A percentile compares a stretch with the other conserved stretches of the same genome.
These are phyloP conservation scores for Heliconius nattereri DNA, from an alignment of 1,140 invertebrate genomes.

Conservation along the genomic window DNA sequence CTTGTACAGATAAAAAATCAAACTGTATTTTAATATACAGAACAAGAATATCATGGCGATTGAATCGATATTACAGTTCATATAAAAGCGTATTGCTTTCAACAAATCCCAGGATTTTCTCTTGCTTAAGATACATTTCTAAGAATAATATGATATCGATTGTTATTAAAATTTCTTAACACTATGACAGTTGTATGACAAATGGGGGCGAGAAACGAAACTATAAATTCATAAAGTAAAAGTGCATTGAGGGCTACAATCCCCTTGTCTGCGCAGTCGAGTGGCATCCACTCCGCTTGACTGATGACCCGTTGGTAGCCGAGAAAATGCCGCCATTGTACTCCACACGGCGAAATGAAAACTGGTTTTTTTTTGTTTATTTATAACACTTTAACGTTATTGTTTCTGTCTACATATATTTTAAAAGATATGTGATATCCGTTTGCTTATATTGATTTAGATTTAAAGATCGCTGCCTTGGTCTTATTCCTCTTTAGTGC, in stretches of 20 bases:
- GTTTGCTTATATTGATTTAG: background rate
- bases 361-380: conserved; percentile 33
- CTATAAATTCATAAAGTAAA: conserved; percentile 74
- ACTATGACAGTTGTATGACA: conserved; percentile 58
- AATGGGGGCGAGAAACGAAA: conserved; percentile 60
- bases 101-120: background rate
- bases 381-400: conserved; percentile 33
- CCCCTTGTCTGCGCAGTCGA: conserved; percentile 61
- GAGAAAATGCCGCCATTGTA: conserved; percentile 55
- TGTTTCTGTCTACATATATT: background rate
- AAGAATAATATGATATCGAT: conserved; percentile 32
- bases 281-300: conserved; percentile 69
- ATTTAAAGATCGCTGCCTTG: too few relatives aligned
- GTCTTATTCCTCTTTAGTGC: too few relatives aligned
- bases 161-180: conserved; percentile 54
- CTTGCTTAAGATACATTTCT: background rate
- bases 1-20: background rate
- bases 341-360: conserved; percentile 41
- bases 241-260: conserved; percentile 68
- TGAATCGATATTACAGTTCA: background rate
- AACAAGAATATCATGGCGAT: background rate
- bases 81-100: background rate
- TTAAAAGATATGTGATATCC: background rate
- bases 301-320: conserved; percentile 64
- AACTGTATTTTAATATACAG: background rate